Base-by-base conservation (phyloP, 2,113 vertebrate genomes). In the Pelecanoides urinatrix region DNA sequence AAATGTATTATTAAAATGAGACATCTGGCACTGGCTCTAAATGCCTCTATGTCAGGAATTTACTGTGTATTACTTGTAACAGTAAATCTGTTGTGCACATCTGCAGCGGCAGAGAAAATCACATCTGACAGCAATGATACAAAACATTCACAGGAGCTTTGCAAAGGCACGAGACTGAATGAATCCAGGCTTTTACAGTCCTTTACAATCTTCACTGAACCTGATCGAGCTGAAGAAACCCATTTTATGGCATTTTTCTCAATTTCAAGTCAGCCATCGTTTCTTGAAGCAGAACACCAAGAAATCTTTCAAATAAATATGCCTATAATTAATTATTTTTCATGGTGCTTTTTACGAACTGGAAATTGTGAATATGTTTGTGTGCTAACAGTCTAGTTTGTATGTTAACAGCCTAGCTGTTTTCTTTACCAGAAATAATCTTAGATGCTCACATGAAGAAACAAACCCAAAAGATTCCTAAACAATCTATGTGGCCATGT, bases 1-100 rank as follows among this genome's bases (percentile, higher is more conserved):
- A 81, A 97, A 94, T 65, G 80, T 96, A 84, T 95, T 96, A 96
- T 97, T 94, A 94, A 98, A 96, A 97, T 92, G 84, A 92, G 94
- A 94, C 96, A 97, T 96, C 96, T 97, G 92, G 87, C 86, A 96
- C 66, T 71, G 75, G 81, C 56, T 78, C 66, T 95, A 93, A 94
- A 89, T 93, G 67, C 90, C 72, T 97, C 49, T 90, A 32, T 91
- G 92, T 95, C 96, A 96, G 86, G 94, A 96, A 98, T 96, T 96
- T 93, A 95, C 91, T 96, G 91, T 94, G 94, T 86, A 96, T 94
- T 94, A 90, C 91, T 96, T 90, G 67, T 94, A 91, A 97, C 91
- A 91, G 78, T 95, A 93, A 94, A 93, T 97, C 94, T 96, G 76
- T 56, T 91, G 65, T 86, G 74, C 94, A 95, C 94, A 96, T 97